Percentiles rank a stretch among this genome's conserved stretches.
Evolutionary conservation across 2,888 invertebrate genomes (phyloP).

Genomic region (Coelopa pilipes): DNA sequence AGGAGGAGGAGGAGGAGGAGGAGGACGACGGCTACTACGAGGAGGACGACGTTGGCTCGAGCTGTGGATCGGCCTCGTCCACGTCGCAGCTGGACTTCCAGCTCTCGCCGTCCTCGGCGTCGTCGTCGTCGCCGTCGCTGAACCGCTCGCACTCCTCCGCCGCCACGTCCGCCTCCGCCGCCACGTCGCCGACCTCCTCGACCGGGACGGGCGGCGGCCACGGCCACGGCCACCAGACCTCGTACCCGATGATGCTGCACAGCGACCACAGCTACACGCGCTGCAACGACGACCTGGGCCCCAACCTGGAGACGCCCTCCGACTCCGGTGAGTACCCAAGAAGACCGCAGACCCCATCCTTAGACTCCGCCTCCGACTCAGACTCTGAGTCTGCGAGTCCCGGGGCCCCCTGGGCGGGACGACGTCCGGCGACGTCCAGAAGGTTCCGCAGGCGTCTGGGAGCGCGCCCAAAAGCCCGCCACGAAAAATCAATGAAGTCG

Average conservation of each 20-base stretch:
- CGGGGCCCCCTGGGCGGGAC: too few relatives aligned
- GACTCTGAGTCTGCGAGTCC: too few relatives aligned
- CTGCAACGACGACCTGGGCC: constrained; percentile 72
- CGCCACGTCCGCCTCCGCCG: constrained; percentile 42
- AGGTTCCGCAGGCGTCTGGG: neutral
- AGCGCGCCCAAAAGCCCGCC: constrained; percentile 19
- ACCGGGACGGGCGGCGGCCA: constrained; percentile 44
- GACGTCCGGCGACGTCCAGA: too few relatives aligned
- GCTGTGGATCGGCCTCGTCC: constrained; percentile 44
- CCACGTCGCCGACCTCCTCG: constrained; percentile 44
- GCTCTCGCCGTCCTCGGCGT: constrained; percentile 34
- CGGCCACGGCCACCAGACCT: constrained; percentile 39
- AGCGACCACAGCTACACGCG: constrained; percentile 79
- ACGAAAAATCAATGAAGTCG: constrained; percentile 23
- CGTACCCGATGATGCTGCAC: constrained; percentile 45
- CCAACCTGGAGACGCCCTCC: constrained; percentile 87
- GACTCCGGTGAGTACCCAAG: constrained; percentile 82
- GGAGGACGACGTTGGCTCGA: constrained; percentile 32
- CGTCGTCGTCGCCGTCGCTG: constrained; percentile 46
- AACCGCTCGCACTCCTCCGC: constrained; percentile 35
- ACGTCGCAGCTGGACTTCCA: constrained; percentile 38
- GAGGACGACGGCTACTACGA: constrained; percentile 33
- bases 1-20: constrained; percentile 11
- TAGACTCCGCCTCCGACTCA: too few relatives aligned
- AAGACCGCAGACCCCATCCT: constrained; percentile 34